phyloP scores from a whole-genome alignment of 2,888 invertebrate genomes.

The Rotaria macrura region DNA sequence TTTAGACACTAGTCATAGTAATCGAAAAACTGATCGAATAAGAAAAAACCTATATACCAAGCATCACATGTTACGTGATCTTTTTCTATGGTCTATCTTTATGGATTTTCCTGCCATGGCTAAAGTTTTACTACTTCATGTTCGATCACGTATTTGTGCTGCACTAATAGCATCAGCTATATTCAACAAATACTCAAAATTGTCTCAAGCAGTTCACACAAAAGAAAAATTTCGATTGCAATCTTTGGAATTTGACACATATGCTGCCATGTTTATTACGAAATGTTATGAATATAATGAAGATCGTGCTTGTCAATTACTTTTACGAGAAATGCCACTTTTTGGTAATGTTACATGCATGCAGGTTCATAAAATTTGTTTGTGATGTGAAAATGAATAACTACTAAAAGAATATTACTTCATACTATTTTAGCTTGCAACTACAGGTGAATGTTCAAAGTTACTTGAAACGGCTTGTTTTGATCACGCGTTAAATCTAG shows the following conservation, averaged over 20 bases:
- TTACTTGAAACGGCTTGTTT: neutral
- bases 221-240: neutral
- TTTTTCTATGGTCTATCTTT: neutral
- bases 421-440: neutral
- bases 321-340: neutral
- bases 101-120: neutral
- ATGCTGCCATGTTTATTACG: neutral
- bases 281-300: neutral
- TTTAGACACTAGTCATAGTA: neutral
- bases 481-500: neutral
- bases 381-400: too few species aligned
- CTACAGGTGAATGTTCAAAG: neutral
- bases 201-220: neutral
- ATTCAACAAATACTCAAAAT: neutral
- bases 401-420: neutral
- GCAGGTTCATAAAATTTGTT: neutral
- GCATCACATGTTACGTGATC: neutral
- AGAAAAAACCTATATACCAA: neutral
- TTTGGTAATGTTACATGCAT: conserved; percentile 12
- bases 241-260: neutral
- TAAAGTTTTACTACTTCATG: neutral
- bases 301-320: neutral
- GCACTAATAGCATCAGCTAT: neutral
- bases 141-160: neutral
- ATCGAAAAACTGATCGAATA: neutral